Base-by-base conservation (phyloP, 2,113 vertebrate genomes). In the Riparia riparia region DNA sequence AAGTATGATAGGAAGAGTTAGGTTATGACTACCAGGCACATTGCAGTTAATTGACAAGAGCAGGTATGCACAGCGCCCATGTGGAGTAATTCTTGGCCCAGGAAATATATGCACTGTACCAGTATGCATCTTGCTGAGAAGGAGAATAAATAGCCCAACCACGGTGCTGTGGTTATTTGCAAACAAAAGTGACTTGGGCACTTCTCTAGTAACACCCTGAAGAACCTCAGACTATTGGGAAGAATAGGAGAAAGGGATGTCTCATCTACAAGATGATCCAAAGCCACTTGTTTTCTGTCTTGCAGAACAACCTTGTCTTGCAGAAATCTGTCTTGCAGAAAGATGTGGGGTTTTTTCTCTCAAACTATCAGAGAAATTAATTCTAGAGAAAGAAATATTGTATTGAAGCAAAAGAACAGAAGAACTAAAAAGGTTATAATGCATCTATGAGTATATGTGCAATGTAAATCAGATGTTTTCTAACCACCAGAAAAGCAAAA, bases 1-100 rank as follows among this genome's bases (percentile, higher is more conserved):
- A 70, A 85, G 39, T 82, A 87, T 37, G 93, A 82, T 42, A 87
- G 74, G 84, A 89, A 91, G 65, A 76, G 4, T n/a, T 82, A 45
- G 42, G 22, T 77, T 92, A 34, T 25, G 45, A 73, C 63, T 86
- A 58, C 42, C 90, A 83, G 71, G 54, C 76, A 90, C 57, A 86
- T 44, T 16, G 51, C 71, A 92, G 45, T 53, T 53, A 57, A 50
- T 34, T 34, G 26, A 86, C 14, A 44, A 47, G 7, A 18, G 68
- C 32, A 63, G 71, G 21, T 50, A 34, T n/a, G 42, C 45, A 77
- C 10, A 90, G 57, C 25, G 34, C 24, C 20, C 42, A 16, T 8
- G 53, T 3, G 11, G 50, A 96, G 42, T 19, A 77, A 82, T 12
- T 77, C 12, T 34, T 50, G 42, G 50, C 34, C 11, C 31, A 73